Percentiles rank a stretch among this genome's conserved stretches.
phyloP scores from a whole-genome alignment of 2,113 vertebrate species.

The Bufo gargarizans region DNA sequence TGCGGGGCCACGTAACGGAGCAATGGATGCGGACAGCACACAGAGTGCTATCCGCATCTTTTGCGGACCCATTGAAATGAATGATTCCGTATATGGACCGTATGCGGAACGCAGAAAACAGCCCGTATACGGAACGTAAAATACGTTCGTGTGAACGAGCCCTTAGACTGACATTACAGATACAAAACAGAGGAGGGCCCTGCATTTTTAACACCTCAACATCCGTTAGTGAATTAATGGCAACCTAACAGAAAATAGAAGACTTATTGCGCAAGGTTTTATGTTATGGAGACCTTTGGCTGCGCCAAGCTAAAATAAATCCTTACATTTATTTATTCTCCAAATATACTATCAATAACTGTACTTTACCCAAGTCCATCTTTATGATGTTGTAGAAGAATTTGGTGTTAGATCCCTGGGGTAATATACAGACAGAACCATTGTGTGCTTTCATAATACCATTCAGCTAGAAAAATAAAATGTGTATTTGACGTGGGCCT shows the following conservation, averaged over 20 bases:
- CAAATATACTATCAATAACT: conserved; percentile 1
- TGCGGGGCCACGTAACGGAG: too few species aligned
- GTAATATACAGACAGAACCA: not conserved
- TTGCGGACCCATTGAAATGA: too few species aligned
- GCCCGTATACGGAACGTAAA: too few species aligned
- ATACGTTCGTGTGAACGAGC: too few species aligned
- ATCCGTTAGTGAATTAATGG: not conserved
- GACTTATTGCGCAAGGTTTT: not conserved
- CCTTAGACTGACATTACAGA: not conserved
- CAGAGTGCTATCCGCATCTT: too few species aligned
- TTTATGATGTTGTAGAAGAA: conserved; percentile 20
- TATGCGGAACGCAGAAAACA: too few species aligned
- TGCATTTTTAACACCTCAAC: not conserved
- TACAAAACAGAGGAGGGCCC: not conserved
- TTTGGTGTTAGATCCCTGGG: not conserved
- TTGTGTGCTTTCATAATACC: not conserved
- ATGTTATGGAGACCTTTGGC: conserved; percentile 10
- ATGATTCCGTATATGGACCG: too few species aligned
- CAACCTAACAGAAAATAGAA: not conserved
- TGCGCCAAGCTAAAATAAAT: conserved; percentile 2
- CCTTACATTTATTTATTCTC: not conserved
- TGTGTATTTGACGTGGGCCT: not conserved
- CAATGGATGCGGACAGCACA: too few species aligned
- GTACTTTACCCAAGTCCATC: conserved; percentile 11
- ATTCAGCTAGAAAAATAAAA: conserved; percentile 6